These are phyloP conservation scores for Spondyliosoma cantharus DNA, from an alignment of 2,797 vertebrate genomes.

Conservation along the genomic window DNA sequence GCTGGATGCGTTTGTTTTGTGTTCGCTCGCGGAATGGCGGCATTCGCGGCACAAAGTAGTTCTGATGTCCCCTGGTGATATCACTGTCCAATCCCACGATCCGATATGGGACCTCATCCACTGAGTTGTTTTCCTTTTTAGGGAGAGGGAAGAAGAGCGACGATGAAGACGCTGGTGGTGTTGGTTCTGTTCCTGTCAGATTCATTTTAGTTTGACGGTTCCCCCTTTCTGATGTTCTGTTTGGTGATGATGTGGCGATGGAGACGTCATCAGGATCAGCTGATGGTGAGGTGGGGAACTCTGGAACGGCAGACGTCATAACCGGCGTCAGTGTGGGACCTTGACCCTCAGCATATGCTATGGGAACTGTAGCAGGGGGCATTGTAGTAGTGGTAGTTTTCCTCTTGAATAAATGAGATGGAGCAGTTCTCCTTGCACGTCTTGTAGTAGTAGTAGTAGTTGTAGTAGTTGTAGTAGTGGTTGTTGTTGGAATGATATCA, in stretches of 20 bases:
- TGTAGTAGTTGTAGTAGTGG: neutral
- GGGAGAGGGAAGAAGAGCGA: conserved; percentile 44
- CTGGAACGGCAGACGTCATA: conserved; percentile 1
- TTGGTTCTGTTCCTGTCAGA: conserved; percentile 18
- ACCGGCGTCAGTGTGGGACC: neutral
- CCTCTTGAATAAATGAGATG: conserved; percentile 36
- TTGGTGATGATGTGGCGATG: neutral
- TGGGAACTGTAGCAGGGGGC: neutral
- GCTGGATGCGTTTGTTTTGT: conserved; percentile 94
- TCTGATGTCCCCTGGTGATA: conserved; percentile 83
- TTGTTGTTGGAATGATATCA: neutral
- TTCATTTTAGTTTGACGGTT: conserved; percentile 5
- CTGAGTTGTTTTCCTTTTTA: conserved; percentile 86
- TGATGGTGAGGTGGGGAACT: conserved; percentile 17
- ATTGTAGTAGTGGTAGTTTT: conserved; percentile 18
- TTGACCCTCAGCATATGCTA: neutral
- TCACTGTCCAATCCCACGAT: conserved; percentile 83
- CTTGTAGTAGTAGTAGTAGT: conserved; percentile 1
- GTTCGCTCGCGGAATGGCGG: conserved; percentile 87
- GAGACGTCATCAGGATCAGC: conserved; percentile 34
- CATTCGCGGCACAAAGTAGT: conserved; percentile 85
- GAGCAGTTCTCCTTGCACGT: conserved; percentile 24
- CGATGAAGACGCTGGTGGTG: conserved; percentile 20
- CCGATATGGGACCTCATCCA: conserved; percentile 87
- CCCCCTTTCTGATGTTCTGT: neutral